phyloP scores from a whole-genome alignment of 2,888 invertebrate species.

The Eurytoma californica region DNA sequence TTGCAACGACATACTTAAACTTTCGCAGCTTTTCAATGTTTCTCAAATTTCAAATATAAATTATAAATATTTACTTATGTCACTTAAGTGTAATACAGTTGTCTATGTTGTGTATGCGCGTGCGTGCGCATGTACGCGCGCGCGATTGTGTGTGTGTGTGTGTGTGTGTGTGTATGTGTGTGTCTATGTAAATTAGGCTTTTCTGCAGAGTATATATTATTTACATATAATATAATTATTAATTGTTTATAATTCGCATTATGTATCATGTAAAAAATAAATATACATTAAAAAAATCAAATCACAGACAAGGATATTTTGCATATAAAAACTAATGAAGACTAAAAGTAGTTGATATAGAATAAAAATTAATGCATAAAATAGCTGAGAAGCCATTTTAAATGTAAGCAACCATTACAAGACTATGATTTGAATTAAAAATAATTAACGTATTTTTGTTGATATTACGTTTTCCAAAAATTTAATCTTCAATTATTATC shows the following conservation, averaged over 20 bases:
- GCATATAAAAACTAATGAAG: constrained; percentile 13
- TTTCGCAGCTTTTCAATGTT: constrained; percentile 6
- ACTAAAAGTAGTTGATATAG: constrained; percentile 14
- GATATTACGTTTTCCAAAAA: not conserved
- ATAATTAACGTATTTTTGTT: constrained; percentile 4
- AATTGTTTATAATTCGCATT: not conserved
- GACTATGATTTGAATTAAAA: not conserved
- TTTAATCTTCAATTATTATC: not conserved
- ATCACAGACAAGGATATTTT: constrained; percentile 50
- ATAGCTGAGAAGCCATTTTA: constrained; percentile 20
- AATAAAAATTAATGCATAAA: constrained; percentile 22
- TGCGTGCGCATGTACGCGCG: constrained; percentile 1
- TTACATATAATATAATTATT: constrained; percentile 5
- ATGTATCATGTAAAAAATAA: constrained; percentile 38
- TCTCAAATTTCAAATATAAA: constrained; percentile 3
- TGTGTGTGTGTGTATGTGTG: constrained; percentile 18
- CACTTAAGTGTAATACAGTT: constrained; percentile 10
- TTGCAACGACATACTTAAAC: not conserved
- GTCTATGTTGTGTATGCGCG: too few relatives aligned
- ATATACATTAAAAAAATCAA: constrained; percentile 48
- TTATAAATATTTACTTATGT: constrained; percentile 32
- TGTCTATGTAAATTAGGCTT: constrained; percentile 3
- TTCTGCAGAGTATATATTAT: constrained; percentile 31
- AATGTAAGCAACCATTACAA: constrained; percentile 2
- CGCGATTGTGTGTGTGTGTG: not conserved